A percentile compares a stretch with the other conserved stretches of the same genome.
phyloP scores from a whole-genome alignment of 2,797 vertebrate species.

The Hemibagrus guttatus region DNA sequence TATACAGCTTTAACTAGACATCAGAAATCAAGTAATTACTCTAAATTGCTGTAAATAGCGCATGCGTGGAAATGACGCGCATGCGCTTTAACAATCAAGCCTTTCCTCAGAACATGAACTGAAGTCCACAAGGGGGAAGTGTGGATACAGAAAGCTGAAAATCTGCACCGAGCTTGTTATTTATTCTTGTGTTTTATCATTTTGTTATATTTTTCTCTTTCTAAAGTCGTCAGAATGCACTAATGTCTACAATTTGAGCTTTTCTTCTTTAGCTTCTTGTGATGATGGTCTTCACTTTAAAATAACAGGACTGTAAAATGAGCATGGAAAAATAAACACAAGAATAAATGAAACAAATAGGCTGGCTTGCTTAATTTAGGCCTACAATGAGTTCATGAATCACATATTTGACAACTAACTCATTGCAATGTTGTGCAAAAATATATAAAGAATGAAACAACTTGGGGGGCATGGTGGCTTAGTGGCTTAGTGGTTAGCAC shows the following conservation, averaged over 20 bases:
- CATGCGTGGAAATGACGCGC: not conserved
- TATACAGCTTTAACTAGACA: not conserved
- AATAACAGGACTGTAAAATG: not conserved
- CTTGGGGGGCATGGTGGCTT: no score
- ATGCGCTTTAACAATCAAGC: not conserved
- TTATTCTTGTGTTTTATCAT: not conserved
- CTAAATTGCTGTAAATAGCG: not conserved
- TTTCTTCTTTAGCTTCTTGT: not conserved
- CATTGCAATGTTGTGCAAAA: not conserved
- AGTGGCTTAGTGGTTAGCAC: no score
- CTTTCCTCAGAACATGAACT: not conserved
- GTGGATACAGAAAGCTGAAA: conserved; percentile 51
- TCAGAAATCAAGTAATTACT: not conserved
- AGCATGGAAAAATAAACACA: not conserved
- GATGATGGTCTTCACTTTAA: not conserved
- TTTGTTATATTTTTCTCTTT: not conserved
- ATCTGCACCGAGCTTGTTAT: not conserved
- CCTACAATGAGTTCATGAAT: not conserved
- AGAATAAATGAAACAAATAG: not conserved
- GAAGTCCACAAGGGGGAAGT: conserved; percentile 66
- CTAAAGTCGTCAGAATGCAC: not conserved
- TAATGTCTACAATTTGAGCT: not conserved
- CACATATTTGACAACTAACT: not conserved
- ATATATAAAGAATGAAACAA: no score
- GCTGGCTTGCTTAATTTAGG: not conserved